Evolutionary conservation across 2,113 vertebrate genomes (phyloP).

Genomic region (Axis porcinus): DNA sequence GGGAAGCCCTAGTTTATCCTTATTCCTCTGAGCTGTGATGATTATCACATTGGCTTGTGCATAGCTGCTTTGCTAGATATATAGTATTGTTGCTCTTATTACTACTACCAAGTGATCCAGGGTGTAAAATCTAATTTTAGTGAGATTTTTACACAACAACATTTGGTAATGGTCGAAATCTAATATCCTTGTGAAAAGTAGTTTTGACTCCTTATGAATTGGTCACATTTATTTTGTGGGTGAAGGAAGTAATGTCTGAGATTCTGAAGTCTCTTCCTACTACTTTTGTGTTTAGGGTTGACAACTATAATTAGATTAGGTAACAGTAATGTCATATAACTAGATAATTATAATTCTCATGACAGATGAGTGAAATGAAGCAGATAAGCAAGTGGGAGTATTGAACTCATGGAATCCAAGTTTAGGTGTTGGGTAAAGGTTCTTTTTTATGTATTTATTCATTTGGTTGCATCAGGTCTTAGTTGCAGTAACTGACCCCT

Average conservation of each 20-base stretch:
- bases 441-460: background rate
- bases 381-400: background rate
- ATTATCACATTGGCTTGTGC: background rate
- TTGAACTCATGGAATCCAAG: background rate
- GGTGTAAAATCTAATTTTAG: background rate
- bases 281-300: background rate
- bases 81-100: background rate
- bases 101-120: background rate
- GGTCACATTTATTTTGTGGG: background rate
- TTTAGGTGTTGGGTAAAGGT: background rate
- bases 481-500: background rate
- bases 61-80: background rate
- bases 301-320: slow-evolving; percentile 16
- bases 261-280: background rate
- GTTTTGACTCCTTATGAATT: slow-evolving; percentile 7
- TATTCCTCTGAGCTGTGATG: background rate
- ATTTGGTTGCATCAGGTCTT: background rate
- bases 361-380: background rate
- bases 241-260: background rate
- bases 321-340: background rate
- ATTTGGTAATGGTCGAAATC: background rate
- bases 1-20: background rate
- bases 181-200: background rate
- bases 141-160: background rate
- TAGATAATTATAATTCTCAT: background rate